A percentile compares a stretch with the other conserved stretches of the same genome.
phyloP scores from a whole-genome alignment of 2,888 invertebrate genomes.

The Eupithecia insigniata region DNA sequence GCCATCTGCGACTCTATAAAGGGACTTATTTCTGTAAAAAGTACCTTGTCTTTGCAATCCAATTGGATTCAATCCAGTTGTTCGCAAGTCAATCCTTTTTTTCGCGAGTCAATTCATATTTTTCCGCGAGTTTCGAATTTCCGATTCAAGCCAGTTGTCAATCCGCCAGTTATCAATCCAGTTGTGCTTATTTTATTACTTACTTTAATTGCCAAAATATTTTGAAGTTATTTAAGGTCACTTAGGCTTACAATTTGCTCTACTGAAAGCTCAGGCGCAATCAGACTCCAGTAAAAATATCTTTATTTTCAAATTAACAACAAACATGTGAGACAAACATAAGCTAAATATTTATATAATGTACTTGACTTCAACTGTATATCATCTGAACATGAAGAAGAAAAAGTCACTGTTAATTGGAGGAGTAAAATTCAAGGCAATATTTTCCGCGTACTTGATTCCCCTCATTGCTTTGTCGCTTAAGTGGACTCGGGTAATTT shows the following conservation, averaged over 20 bases:
- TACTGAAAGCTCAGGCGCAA: not conserved
- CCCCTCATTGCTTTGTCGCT: constrained; percentile 23
- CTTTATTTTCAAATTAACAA: too few relatives aligned
- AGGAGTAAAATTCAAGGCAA: constrained; percentile 5
- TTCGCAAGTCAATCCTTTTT: too few relatives aligned
- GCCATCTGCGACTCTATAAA: not conserved
- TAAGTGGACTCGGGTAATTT: constrained; percentile 15
- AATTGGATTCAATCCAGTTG: not conserved
- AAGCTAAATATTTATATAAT: too few relatives aligned
- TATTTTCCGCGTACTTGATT: constrained; percentile 13
- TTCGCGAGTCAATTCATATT: too few relatives aligned
- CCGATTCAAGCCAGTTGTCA: not conserved
- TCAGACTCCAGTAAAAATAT: too few relatives aligned
- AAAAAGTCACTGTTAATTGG: not conserved
- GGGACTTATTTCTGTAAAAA: too few relatives aligned
- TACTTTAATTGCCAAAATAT: not conserved
- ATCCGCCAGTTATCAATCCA: too few relatives aligned
- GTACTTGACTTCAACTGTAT: not conserved
- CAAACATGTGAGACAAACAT: too few relatives aligned
- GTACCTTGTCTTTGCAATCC: not conserved
- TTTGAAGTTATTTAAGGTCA: not conserved
- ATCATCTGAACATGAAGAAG: not conserved
- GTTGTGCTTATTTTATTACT: too few relatives aligned
- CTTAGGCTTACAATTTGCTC: not conserved
- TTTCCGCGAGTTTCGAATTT: too few relatives aligned